Conservation (phyloP, 2,888 invertebrate species). For the Apeira syringaria region DNA sequence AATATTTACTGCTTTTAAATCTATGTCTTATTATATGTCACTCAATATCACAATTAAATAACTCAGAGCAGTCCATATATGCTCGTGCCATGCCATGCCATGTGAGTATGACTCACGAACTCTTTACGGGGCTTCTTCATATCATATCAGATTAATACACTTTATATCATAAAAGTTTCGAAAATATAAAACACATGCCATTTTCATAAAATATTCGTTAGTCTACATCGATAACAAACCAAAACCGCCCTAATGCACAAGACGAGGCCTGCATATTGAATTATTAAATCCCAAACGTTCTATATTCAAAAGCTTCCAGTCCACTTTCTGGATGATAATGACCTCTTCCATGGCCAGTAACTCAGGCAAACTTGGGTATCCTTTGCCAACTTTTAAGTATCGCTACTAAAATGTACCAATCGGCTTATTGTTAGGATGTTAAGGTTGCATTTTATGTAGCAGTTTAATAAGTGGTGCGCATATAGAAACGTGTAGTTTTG, state of each 20-base stretch:
- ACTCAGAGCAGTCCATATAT: too few species aligned
- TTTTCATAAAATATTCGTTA: too few species aligned
- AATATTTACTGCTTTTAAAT: too few species aligned
- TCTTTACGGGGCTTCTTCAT: too few species aligned
- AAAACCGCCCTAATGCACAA: slow-evolving; percentile 41
- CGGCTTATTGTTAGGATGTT: slow-evolving; percentile 17
- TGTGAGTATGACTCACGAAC: too few species aligned
- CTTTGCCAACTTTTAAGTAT: slow-evolving; percentile 35
- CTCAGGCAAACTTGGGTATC: slow-evolving; percentile 64
- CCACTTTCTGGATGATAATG: slow-evolving; percentile 68
- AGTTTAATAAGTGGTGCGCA: slow-evolving; percentile 13
- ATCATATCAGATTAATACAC: too few species aligned
- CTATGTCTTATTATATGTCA: too few species aligned
- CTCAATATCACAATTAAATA: too few species aligned
- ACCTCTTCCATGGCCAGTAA: slow-evolving; percentile 68
- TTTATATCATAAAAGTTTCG: too few species aligned
- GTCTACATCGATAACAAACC: slow-evolving; percentile 30
- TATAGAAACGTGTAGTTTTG: slow-evolving; percentile 39
- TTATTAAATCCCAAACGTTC: slow-evolving; percentile 57
- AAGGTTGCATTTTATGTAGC: slow-evolving; percentile 37
- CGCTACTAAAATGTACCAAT: neutral
- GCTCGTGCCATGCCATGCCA: too few species aligned
- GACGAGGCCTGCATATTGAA: slow-evolving; percentile 54
- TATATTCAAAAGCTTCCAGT: slow-evolving; percentile 58
- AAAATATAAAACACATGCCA: too few species aligned